Conservation (phyloP, 2,797 vertebrate species). For the Aplochiton taeniatus region DNA sequence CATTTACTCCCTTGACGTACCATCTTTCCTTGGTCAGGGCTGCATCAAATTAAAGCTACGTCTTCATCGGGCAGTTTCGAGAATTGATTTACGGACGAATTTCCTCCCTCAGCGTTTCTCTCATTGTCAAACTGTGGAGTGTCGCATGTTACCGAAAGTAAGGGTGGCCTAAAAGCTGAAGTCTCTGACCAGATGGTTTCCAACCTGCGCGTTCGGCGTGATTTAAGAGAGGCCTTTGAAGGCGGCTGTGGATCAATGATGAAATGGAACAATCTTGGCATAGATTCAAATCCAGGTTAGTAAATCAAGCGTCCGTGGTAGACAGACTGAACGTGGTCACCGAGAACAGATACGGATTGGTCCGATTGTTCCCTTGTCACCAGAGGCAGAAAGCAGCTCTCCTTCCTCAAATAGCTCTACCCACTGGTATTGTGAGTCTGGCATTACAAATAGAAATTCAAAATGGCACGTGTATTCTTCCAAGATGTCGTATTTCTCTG, state of each 20-base stretch:
- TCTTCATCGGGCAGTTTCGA: neutral
- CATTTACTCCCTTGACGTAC: neutral
- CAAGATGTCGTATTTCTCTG: slow-evolving; percentile 28
- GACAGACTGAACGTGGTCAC: slow-evolving; percentile 13
- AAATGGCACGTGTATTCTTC: slow-evolving; percentile 11
- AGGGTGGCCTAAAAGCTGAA: slow-evolving; percentile 28
- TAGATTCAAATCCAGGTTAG: slow-evolving; percentile 22
- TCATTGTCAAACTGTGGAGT: neutral
- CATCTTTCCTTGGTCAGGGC: neutral
- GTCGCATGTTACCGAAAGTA: neutral
- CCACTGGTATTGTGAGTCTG: slow-evolving; percentile 23
- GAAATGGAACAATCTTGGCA: slow-evolving; percentile 44
- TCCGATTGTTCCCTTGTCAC: slow-evolving; percentile 7
- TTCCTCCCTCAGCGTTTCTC: neutral
- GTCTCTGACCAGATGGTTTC: slow-evolving; percentile 13
- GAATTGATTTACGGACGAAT: neutral
- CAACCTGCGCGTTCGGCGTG: slow-evolving; percentile 15
- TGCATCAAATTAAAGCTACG: neutral
- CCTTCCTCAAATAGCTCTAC: neutral
- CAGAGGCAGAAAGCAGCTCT: neutral
- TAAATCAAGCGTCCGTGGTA: slow-evolving; percentile 34
- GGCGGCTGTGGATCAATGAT: slow-evolving; percentile 25
- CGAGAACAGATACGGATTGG: slow-evolving; percentile 35
- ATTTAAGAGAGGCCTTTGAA: slow-evolving; percentile 11
- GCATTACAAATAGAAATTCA: slow-evolving; percentile 14